Evolutionary conservation across 2,888 invertebrate genomes (phyloP).

Genomic region (Falcaria lacertinaria): DNA sequence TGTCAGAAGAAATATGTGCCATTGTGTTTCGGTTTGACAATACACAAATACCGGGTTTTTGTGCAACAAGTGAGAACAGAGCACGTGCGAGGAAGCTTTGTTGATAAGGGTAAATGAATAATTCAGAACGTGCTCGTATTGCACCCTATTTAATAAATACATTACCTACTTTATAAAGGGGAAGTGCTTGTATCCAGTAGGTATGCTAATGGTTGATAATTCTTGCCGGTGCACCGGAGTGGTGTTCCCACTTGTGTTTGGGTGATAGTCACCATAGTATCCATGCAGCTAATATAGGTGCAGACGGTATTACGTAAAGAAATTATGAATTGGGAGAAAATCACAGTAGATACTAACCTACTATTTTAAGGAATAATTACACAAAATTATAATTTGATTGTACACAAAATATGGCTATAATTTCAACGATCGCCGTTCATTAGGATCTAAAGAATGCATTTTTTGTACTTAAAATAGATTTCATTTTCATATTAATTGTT

Average conservation of each 20-base stretch:
- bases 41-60: conserved; percentile 23
- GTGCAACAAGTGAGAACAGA: conserved; percentile 29
- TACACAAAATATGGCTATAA: too few relatives aligned
- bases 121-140: not conserved
- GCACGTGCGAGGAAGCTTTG: conserved; percentile 31
- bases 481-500: too few relatives aligned
- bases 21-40: conserved; percentile 43
- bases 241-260: not conserved
- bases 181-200: not conserved
- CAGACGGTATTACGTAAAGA: not conserved
- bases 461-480: too few relatives aligned
- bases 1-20: conserved; percentile 27
- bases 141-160: not conserved
- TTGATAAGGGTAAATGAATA: conserved; percentile 5
- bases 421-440: too few relatives aligned
- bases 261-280: conserved; percentile 1
- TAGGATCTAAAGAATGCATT: too few relatives aligned
- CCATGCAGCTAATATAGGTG: not conserved
- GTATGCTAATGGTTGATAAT: not conserved
- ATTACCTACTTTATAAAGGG: not conserved
- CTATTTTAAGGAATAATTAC: too few relatives aligned
- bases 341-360: too few relatives aligned
- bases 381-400: too few relatives aligned
- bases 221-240: not conserved
- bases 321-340: too few relatives aligned